A percentile compares a stretch with the other conserved stretches of the same genome.
Conservation (phyloP, 2,113 vertebrate genomes). For the Pygathrix nemaeus region DNA sequence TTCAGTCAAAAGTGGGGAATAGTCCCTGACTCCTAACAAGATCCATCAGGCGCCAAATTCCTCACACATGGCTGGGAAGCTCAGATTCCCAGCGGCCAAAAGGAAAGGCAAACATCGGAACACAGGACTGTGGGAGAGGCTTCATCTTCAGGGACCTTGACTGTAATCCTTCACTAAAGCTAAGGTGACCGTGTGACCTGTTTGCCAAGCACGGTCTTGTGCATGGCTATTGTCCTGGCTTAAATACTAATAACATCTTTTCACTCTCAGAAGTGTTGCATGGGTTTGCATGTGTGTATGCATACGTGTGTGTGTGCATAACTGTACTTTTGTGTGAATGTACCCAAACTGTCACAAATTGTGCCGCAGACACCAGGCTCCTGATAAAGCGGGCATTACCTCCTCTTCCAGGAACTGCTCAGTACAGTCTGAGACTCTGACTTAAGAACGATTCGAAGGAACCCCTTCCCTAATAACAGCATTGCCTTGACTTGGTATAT, state of each 20-base stretch:
- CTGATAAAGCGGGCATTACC: not conserved
- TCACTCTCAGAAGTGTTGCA: not conserved
- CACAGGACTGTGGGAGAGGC: not conserved
- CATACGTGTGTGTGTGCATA: not conserved
- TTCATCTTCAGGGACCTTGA: not conserved
- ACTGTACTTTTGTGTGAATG: not conserved
- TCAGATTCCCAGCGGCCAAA: not conserved
- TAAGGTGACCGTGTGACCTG: not conserved
- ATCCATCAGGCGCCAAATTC: not conserved
- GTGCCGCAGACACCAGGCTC: not conserved
- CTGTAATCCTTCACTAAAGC: not conserved
- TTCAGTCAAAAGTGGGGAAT: not conserved
- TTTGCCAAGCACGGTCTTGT: not conserved
- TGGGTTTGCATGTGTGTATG: not conserved
- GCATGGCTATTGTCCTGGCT: not conserved
- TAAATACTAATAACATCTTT: not conserved
- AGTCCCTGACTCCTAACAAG: not conserved
- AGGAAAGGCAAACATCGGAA: not conserved
- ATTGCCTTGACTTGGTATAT: constrained; percentile 23
- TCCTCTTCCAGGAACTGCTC: not conserved
- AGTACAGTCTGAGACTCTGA: not conserved
- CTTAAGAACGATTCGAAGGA: not conserved
- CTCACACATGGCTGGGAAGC: not conserved
- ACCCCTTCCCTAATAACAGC: constrained; percentile 21
- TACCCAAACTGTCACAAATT: not conserved